Evolutionary conservation across 2,888 invertebrate genomes (phyloP).

Genomic region (Caradrina clavipalpis): DNA sequence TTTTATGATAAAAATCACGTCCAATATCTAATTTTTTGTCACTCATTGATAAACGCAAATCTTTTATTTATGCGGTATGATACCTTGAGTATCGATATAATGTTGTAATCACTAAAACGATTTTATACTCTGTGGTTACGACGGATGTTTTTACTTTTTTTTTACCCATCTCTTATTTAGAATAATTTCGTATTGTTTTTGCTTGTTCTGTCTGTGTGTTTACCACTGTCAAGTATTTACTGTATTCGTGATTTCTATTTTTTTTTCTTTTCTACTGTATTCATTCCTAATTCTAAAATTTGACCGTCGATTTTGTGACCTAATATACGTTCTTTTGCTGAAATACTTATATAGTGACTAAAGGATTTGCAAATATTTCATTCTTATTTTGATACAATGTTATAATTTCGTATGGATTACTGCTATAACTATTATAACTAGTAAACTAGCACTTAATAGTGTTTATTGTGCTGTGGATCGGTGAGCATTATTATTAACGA

Average conservation of each 20-base stretch:
- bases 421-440: no score
- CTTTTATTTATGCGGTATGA: no score
- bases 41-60: no score
- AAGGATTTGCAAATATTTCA: background rate
- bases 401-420: background rate
- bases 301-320: background rate
- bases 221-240: constrained; percentile 6
- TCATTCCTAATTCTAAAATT: background rate
- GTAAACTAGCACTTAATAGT: background rate
- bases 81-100: no score
- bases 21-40: no score
- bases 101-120: no score
- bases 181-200: background rate
- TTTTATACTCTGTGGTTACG: no score
- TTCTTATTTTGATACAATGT: background rate
- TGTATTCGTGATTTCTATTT: constrained; percentile 29
- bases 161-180: background rate
- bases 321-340: background rate
- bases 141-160: background rate
- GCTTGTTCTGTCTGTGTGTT: constrained; percentile 6
- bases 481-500: background rate
- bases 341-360: background rate
- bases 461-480: constrained; percentile 8
- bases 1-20: no score
- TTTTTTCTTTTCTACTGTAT: background rate